A percentile compares a stretch with the other conserved stretches of the same genome.
Evolutionary conservation across 2,888 invertebrate genomes (phyloP).

Genomic region (Adelphocoris suturalis): DNA sequence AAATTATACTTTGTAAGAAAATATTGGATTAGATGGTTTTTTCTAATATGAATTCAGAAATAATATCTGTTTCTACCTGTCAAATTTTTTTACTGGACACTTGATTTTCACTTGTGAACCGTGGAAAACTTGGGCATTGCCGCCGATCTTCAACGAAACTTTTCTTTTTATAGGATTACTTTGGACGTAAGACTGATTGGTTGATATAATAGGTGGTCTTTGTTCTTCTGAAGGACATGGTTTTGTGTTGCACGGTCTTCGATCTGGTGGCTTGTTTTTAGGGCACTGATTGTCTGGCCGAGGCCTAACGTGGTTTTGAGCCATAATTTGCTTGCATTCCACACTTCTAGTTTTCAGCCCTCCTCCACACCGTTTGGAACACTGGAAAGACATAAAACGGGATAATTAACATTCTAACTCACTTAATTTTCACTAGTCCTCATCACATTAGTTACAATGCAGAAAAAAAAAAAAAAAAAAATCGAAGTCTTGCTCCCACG

Average conservation of each 20-base stretch:
- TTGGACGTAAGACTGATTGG: slow-evolving; percentile 88
- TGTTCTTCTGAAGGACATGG: slow-evolving; percentile 87
- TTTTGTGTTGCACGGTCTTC: slow-evolving; percentile 91
- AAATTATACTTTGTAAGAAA: too few species aligned
- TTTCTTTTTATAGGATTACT: slow-evolving; percentile 89
- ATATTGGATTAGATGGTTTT: too few species aligned
- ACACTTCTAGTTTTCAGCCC: slow-evolving; percentile 91
- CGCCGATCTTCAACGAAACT: slow-evolving; percentile 91
- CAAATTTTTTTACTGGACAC: slow-evolving; percentile 91
- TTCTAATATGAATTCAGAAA: too few species aligned
- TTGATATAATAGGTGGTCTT: slow-evolving; percentile 84
- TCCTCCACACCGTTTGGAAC: slow-evolving; percentile 95
- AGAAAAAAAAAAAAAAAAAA: too few species aligned
- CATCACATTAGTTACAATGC: too few species aligned
- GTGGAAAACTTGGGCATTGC: slow-evolving; percentile 92
- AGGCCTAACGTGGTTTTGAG: slow-evolving; percentile 93
- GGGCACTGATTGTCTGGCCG: slow-evolving; percentile 88
- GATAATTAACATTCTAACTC: too few species aligned
- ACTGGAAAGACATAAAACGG: slow-evolving; percentile 80
- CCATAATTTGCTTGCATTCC: slow-evolving; percentile 93
- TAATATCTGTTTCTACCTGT: slow-evolving; percentile 78
- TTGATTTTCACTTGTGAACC: slow-evolving; percentile 96
- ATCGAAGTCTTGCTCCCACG: too few species aligned
- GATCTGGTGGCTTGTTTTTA: slow-evolving; percentile 85
- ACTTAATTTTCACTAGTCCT: too few species aligned